Base-by-base conservation (phyloP, 2,888 invertebrate genomes). In the Labia minor region DNA sequence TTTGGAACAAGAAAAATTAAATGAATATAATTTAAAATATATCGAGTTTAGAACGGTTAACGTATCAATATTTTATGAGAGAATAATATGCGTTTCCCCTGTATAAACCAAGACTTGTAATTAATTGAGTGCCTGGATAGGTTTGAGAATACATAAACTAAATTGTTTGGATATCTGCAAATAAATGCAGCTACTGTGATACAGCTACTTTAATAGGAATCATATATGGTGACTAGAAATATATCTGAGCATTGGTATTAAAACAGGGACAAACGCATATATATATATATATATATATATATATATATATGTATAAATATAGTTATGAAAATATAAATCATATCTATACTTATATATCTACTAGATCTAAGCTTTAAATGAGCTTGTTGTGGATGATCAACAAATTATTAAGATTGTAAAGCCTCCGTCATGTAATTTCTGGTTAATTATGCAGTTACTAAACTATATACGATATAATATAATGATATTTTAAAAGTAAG, bases 111-210 rank as follows among this genome's bases (percentile, higher is more conserved):
- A 49, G 49, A 8, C 14, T 10, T 49, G 49, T 49, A 49, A n/a
- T 49, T 49, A 16, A n/a, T 49, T 49, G 49, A 49, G 49, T 49
- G 49, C 49, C 49, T 49, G 49, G 49, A 8, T n/a, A 4, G 49
- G 49, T 49, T 49, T 49, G 49, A 49, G 49, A 14, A 16, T 8
- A 10, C 49, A 14, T 16, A 49, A 49, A n/a, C 16, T 49, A 49
- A 49, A 49, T 49, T 49, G 49, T 49, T 49, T 4, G 49, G 49
- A 49, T 49, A 16, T 49, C 49, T 49, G 49, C 49, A 49, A 16
- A 49, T 49, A 49, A 63, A 68, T 68, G 70, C 67, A 67, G 69
- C 69, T 67, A 68, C 70, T 70, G 70, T 70, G 70, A 70, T 70
- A 70, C 69, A n/a, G n/a, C n/a, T n/a, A 69, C 69, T 37, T 64